These are phyloP conservation scores for Tiaroga cobitis DNA, from an alignment of 2,797 vertebrate species.

Conservation along the genomic window DNA sequence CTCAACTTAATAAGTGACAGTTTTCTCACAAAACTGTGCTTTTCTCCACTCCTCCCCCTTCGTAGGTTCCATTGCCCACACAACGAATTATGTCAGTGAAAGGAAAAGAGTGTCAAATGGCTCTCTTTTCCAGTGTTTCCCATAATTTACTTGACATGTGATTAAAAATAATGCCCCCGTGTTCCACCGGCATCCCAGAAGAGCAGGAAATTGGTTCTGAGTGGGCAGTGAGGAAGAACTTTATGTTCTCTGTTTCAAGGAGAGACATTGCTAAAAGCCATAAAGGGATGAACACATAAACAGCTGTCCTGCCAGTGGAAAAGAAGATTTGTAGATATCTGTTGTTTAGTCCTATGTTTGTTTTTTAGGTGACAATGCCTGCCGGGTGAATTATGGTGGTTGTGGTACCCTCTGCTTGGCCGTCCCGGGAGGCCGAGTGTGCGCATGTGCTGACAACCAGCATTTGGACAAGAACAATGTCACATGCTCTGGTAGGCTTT, in stretches of 20 bases:
- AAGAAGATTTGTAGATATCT: slow-evolving; percentile 60
- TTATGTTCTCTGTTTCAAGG: slow-evolving; percentile 54
- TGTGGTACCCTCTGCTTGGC: slow-evolving; percentile 94
- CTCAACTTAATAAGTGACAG: slow-evolving; percentile 72
- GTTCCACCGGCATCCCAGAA: slow-evolving; percentile 50
- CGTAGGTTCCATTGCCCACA: slow-evolving; percentile 68
- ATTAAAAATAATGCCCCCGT: slow-evolving; percentile 60
- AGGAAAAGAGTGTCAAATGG: slow-evolving; percentile 74
- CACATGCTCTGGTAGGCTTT: slow-evolving; percentile 88
- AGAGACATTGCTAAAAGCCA: slow-evolving; percentile 45
- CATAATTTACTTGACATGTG: slow-evolving; percentile 68
- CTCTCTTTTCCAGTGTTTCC: slow-evolving; percentile 62
- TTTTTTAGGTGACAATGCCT: slow-evolving; percentile 92
- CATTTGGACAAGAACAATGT: slow-evolving; percentile 93
- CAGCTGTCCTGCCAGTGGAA: slow-evolving; percentile 24
- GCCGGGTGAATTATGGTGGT: slow-evolving; percentile 95
- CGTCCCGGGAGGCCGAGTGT: slow-evolving; percentile 93
- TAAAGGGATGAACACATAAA: slow-evolving; percentile 54
- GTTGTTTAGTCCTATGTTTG: slow-evolving; percentile 66
- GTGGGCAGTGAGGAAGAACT: slow-evolving; percentile 58
- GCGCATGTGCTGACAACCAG: slow-evolving; percentile 97
- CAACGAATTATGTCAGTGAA: slow-evolving; percentile 71
- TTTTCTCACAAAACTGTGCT: slow-evolving; percentile 50
- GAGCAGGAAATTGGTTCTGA: slow-evolving; percentile 59
- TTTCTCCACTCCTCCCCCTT: slow-evolving; percentile 40